phyloP scores from a whole-genome alignment of 2,113 vertebrate species.

The Leptocoma aspasia region DNA sequence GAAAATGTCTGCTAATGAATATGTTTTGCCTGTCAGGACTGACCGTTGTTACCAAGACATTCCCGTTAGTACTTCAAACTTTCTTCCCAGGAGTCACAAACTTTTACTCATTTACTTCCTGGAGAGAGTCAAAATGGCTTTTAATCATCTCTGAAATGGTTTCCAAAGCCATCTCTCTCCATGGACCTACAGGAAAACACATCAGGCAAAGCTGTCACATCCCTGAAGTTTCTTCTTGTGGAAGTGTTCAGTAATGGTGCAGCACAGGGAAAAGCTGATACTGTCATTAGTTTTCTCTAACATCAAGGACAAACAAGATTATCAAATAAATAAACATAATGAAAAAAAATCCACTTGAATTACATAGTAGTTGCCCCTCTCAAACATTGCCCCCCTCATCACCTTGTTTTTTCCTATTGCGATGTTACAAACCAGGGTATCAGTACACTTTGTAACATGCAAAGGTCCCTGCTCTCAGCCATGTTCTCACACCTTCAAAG shows the following conservation, averaged over 20 bases:
- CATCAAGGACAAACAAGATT: not conserved
- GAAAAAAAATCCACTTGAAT: not conserved
- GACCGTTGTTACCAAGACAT: not conserved
- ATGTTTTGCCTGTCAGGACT: not conserved
- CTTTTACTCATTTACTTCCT: slow-evolving; percentile 3
- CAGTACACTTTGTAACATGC: fast-evolving
- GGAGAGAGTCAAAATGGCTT: slow-evolving; percentile 7
- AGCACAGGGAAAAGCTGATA: not conserved
- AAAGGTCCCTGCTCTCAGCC: not conserved
- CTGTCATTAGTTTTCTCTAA: not conserved
- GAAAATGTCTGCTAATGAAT: not conserved
- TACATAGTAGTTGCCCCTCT: not conserved
- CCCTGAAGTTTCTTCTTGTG: not conserved
- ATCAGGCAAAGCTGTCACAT: not conserved
- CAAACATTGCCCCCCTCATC: not conserved
- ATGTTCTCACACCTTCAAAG: not conserved
- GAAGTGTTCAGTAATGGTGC: not conserved
- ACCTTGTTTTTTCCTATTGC: fast-evolving
- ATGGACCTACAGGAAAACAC: not conserved
- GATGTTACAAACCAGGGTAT: not conserved
- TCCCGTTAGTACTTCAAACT: not conserved
- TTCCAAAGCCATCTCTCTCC: not conserved
- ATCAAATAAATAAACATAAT: not conserved
- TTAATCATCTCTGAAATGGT: not conserved
- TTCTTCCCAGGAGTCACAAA: not conserved